Base-by-base conservation (phyloP, 2,888 invertebrate genomes). In the Eupithecia pulchellata region DNA sequence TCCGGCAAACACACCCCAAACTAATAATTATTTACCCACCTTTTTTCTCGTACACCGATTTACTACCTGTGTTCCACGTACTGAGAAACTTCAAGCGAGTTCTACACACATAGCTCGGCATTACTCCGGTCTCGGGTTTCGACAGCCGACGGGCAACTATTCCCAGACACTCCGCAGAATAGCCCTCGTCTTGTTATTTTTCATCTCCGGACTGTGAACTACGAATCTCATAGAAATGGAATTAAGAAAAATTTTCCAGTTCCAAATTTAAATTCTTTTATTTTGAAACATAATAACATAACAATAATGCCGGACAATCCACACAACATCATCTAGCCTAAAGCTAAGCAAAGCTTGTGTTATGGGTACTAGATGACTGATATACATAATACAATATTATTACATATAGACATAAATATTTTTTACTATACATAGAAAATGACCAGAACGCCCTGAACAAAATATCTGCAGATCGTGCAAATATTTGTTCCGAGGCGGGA, bases 161-260 rank as follows among this genome's bases (percentile, higher is more conserved):
- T 74, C 66, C 73, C 74, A 72, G 74, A 77, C 73, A 73, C 75
- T 75, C 72, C 70, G 68, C 77, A 74, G 74, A 75, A 77, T 75
- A 70, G 71, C 69, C 73, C 27, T 66, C 67, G 71, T 73, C 74
- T 74, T 74, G 74, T 74, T 75, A 75, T 72, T 73, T 74, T 73
- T 72, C 68, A 60, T 63, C 70, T 58, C 66, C 39, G 42, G 29
- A 14, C 55, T 11, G 14, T 55, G 61, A 63, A n/a, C 11, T 72
- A 20, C 17, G 20, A 62, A 62, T 55, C 32, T 1, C 25, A 66
- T 34, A 66, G 69, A 70, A 52, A 3, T 52, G 11, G 52, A 3
- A 4, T 11, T 25, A 4, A 25, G 25, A 52, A 52, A 52, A 25
- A 32, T 32, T 4, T 32, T 32, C 32, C n/a, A n/a, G n/a, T n/a